These are phyloP conservation scores for Ceratitis capitata DNA, from an alignment of 1,140 invertebrate species.

Conservation along the genomic window DNA sequence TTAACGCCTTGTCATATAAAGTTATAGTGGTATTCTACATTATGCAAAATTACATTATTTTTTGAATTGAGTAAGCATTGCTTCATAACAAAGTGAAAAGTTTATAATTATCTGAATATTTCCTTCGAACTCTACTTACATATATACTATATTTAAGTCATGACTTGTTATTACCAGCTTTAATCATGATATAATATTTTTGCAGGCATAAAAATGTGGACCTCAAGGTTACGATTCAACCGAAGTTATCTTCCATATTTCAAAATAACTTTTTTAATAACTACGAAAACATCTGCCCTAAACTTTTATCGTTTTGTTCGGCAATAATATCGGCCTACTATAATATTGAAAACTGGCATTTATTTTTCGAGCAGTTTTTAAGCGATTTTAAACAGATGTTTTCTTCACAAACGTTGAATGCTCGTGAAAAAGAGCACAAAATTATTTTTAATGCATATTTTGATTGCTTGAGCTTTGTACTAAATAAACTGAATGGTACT, in stretches of 20 bases:
- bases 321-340: slow-evolving; percentile 68
- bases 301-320: slow-evolving; percentile 78
- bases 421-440: slow-evolving; percentile 67
- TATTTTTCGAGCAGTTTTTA: slow-evolving; percentile 76
- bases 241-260: slow-evolving; percentile 76
- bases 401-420: slow-evolving; percentile 11
- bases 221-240: slow-evolving; percentile 75
- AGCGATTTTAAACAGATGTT: slow-evolving; percentile 67
- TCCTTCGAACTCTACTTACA: too few species aligned
- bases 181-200: too few species aligned
- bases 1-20: too few species aligned
- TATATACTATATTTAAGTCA: too few species aligned
- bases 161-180: too few species aligned
- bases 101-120: too few species aligned
- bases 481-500: slow-evolving; percentile 63
- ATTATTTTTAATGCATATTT: slow-evolving; percentile 73
- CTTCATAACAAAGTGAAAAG: too few species aligned
- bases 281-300: slow-evolving; percentile 76
- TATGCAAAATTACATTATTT: too few species aligned
- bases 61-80: too few species aligned
- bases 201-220: slow-evolving; percentile 75
- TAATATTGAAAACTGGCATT: slow-evolving; percentile 64
- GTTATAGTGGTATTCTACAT: too few species aligned
- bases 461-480: slow-evolving; percentile 76
- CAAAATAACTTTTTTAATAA: slow-evolving; percentile 78